Evolutionary conservation across 53 echinoderm and acorn worm genomes (phyloP).

Genomic region (Hippasteria phrygiana): DNA sequence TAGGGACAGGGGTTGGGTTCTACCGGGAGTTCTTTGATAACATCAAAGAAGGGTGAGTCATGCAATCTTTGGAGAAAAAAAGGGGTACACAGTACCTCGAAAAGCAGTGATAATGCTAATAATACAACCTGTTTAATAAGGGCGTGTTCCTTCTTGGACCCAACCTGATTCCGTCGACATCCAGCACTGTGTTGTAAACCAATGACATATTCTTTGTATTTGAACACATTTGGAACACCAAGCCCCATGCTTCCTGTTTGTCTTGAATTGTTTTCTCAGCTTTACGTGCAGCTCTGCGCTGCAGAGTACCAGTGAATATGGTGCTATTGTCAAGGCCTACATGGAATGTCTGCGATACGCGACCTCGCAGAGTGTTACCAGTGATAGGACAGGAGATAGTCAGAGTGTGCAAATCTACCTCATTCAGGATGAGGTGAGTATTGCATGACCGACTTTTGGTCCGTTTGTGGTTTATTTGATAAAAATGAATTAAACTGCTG

Average conservation of each 20-base stretch:
- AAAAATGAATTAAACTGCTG: no score
- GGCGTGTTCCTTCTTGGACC: no score
- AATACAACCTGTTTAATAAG: no score
- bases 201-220: no score
- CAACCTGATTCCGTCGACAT: no score
- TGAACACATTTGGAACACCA: no score
- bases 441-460: not conserved
- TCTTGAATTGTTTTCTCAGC: conserved; percentile 46
- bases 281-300: conserved; percentile 54
- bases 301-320: conserved; percentile 74
- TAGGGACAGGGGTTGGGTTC: conserved; percentile 74
- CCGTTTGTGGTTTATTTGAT: not conserved
- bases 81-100: no score
- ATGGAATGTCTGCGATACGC: conserved; percentile 93
- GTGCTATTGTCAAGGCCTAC: conserved; percentile 83
- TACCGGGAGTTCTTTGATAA: conserved; percentile 87
- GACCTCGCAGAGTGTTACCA: conserved; percentile 64
- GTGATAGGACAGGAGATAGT: conserved; percentile 6
- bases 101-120: no score
- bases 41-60: conserved; percentile 83
- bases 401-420: conserved; percentile 72
- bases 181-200: no score
- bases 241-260: no score
- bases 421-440: conserved; percentile 31
- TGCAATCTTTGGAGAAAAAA: no score